Evolutionary conservation across 2,888 invertebrate species (phyloP).

Genomic region (Xanthorhoe designata): DNA sequence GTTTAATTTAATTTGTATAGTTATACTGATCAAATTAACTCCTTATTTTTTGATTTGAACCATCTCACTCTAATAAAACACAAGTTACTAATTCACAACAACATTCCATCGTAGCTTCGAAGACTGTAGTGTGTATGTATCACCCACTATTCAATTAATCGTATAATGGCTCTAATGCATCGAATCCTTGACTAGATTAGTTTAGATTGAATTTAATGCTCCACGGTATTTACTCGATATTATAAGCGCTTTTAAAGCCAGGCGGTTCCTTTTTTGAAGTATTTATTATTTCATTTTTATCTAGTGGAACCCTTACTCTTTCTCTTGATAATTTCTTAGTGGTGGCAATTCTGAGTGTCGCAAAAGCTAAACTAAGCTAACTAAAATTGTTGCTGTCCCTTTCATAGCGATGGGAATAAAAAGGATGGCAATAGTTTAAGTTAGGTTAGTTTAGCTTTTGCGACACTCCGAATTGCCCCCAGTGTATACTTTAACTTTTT

Average conservation of each 20-base stretch:
- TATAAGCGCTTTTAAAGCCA: slow-evolving; percentile 7
- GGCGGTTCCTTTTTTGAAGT: background rate
- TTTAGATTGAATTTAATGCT: slow-evolving; percentile 18
- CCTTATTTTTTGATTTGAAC: too few species aligned
- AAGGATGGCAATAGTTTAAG: too few species aligned
- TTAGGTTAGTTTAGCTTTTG: too few species aligned
- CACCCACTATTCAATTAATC: slow-evolving; percentile 24
- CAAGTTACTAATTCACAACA: background rate
- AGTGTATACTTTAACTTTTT: background rate
- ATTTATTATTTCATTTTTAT: background rate
- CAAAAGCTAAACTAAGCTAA: too few species aligned
- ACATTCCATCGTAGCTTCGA: slow-evolving; percentile 5
- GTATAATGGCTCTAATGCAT: slow-evolving; percentile 31
- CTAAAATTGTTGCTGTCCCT: too few species aligned
- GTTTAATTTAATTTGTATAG: too few species aligned
- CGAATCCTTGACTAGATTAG: slow-evolving; percentile 20
- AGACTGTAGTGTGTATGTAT: slow-evolving; percentile 17
- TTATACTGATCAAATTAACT: too few species aligned
- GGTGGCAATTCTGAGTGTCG: too few species aligned
- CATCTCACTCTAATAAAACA: too few species aligned
- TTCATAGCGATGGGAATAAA: too few species aligned
- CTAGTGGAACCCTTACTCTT: background rate
- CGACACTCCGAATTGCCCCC: too few species aligned
- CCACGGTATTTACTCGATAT: background rate
- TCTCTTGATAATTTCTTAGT: background rate